Evolutionary conservation across 2,113 vertebrate species (phyloP).

Genomic region (Macquaria ambigua): DNA sequence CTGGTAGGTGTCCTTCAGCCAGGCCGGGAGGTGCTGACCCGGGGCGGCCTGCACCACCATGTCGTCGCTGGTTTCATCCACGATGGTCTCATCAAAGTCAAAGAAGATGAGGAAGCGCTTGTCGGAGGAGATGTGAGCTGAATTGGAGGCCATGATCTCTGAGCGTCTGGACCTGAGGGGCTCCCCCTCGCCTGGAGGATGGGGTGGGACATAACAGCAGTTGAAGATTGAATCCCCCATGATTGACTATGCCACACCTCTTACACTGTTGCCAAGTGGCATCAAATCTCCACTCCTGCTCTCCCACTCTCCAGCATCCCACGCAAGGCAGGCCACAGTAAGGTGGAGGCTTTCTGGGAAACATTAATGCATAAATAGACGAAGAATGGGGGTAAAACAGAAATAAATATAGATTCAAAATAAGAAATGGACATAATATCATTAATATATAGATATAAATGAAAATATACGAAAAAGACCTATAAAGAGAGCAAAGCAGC

Average conservation of each 20-base stretch:
- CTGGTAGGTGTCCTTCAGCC: constrained; percentile 89
- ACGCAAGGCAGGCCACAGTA: constrained; percentile 29
- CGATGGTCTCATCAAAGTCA: constrained; percentile 97
- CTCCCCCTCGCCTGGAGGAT: constrained; percentile 82
- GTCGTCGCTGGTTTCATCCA: constrained; percentile 96
- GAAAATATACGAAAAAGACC: not conserved
- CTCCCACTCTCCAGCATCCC: constrained; percentile 61
- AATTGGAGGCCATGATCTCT: constrained; percentile 81
- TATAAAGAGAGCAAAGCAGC: constrained; percentile 9
- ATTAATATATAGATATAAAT: not conserved
- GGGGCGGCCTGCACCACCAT: constrained; percentile 88
- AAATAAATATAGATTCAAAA: not conserved
- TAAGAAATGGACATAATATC: not conserved
- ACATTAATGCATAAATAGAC: constrained; percentile 24
- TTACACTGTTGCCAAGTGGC: constrained; percentile 50
- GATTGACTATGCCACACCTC: constrained; percentile 45
- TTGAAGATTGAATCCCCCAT: constrained; percentile 85
- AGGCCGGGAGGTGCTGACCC: constrained; percentile 87
- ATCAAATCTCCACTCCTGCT: constrained; percentile 48
- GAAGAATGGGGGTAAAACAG: constrained; percentile 15
- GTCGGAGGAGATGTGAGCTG: constrained; percentile 61
- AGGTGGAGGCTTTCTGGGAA: constrained; percentile 58
- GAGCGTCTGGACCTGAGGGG: constrained; percentile 40
- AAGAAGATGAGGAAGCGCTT: constrained; percentile 93
- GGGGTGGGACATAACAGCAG: constrained; percentile 84